These are phyloP conservation scores for Phoxinus phoxinus DNA, from an alignment of 2,113 vertebrate genomes.

Conservation along the genomic window DNA sequence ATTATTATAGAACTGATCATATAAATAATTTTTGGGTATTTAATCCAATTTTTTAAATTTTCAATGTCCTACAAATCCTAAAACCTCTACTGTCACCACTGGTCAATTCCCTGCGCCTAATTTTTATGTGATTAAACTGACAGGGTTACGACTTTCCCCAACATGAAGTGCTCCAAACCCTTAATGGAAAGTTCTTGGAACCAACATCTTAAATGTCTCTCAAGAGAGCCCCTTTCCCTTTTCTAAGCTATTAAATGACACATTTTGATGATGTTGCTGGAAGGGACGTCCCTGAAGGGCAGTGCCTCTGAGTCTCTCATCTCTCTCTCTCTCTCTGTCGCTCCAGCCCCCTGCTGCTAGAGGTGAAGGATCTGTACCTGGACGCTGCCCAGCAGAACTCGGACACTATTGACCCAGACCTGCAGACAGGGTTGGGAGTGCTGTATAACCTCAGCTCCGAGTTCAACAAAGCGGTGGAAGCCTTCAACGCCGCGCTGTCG, in stretches of 20 bases:
- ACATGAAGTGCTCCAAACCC: neutral
- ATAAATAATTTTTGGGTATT: no score
- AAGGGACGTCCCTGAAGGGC: neutral
- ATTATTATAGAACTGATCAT: no score
- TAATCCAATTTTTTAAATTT: neutral
- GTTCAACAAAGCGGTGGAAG: slow-evolving; percentile 96
- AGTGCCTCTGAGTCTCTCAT: neutral
- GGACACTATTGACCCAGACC: slow-evolving; percentile 90
- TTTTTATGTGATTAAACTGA: neutral
- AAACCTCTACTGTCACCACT: neutral
- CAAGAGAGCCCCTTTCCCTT: neutral
- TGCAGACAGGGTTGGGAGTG: slow-evolving; percentile 96
- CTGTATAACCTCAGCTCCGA: slow-evolving; percentile 95
- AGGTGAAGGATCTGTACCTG: slow-evolving; percentile 93
- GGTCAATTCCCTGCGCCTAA: neutral
- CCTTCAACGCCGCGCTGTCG: slow-evolving; percentile 94
- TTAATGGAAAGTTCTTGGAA: neutral
- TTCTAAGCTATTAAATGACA: slow-evolving; percentile 30
- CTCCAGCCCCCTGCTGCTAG: slow-evolving; percentile 84
- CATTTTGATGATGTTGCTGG: slow-evolving; percentile 32
- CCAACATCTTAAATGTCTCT: neutral
- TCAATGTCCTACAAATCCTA: neutral
- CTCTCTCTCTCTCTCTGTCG: neutral
- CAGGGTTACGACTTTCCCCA: neutral
- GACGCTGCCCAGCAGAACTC: slow-evolving; percentile 91